A percentile compares a stretch with the other conserved stretches of the same genome.
phyloP scores from a whole-genome alignment of 1,140 invertebrate species.

The Ephestia elutella region DNA sequence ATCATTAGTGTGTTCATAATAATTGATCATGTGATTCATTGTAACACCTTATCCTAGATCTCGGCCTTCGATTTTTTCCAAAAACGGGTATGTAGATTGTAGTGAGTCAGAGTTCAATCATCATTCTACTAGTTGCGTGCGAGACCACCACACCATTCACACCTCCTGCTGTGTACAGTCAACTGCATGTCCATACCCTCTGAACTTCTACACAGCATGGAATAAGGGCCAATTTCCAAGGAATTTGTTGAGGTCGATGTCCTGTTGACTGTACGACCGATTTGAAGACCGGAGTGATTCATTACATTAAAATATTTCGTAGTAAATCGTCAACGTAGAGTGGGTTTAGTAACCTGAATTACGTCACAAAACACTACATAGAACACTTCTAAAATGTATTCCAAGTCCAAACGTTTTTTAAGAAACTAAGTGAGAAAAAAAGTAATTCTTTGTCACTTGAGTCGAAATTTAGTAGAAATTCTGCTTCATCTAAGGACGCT shows the following conservation, averaged over 20 bases:
- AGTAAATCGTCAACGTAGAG: not conserved
- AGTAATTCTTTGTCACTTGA: no score
- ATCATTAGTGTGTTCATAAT: slow-evolving; percentile 16
- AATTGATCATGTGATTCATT: slow-evolving; percentile 23
- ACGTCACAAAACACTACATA: not conserved
- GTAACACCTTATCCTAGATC: slow-evolving; percentile 16
- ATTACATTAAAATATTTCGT: slow-evolving; percentile 5
- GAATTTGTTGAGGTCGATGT: not conserved
- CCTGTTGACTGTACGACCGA: not conserved
- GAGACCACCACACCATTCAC: not conserved
- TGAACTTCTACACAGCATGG: no score
- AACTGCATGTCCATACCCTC: no score
- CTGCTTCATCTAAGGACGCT: no score
- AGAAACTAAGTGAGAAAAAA: no score
- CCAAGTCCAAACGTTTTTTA: no score
- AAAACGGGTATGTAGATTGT: not conserved
- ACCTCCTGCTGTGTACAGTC: not conserved
- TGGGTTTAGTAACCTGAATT: not conserved
- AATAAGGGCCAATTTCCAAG: no score
- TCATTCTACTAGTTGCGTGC: not conserved
- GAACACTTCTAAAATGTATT: no score
- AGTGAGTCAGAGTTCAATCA: slow-evolving; percentile 1
- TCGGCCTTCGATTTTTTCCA: slow-evolving; percentile 34
- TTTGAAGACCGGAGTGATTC: slow-evolving; percentile 1
- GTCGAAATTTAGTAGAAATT: no score